phyloP scores from a whole-genome alignment of 2,888 invertebrate genomes.

The Hoplodrina blanda region DNA sequence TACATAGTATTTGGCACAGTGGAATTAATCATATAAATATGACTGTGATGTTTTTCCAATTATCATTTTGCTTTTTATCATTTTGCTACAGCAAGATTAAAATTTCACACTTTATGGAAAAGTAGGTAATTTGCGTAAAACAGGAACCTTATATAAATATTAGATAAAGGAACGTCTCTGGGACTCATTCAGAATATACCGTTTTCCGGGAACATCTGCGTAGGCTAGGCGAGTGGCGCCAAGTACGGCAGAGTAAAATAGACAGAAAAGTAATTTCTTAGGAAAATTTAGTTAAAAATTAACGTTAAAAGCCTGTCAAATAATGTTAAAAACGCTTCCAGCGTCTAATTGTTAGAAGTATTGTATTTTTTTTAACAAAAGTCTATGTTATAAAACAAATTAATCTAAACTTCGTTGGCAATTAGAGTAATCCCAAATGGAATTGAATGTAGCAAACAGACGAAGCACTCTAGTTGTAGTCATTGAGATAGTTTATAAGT shows the following conservation, averaged over 20 bases:
- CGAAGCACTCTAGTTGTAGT: conserved; percentile 2
- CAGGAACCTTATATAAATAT: background rate
- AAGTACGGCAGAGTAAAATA: conserved; percentile 6
- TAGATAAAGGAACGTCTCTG: background rate
- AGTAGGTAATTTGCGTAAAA: conserved; percentile 1
- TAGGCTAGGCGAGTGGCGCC: background rate
- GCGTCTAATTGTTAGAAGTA: background rate
- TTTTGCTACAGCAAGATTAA: too few species aligned
- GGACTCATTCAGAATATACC: background rate
- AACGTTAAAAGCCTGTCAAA: conserved; percentile 35
- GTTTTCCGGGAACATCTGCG: background rate
- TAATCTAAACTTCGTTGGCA: conserved; percentile 35
- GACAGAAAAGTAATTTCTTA: conserved; percentile 27
- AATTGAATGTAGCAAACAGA: conserved; percentile 25
- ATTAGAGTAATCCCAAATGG: conserved; percentile 26
- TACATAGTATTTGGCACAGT: too few species aligned
- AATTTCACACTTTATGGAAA: background rate
- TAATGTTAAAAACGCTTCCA: conserved; percentile 7
- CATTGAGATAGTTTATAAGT: conserved; percentile 23
- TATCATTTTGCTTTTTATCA: too few species aligned
- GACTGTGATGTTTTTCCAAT: too few species aligned
- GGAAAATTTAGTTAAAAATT: conserved; percentile 15
- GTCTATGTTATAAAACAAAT: conserved; percentile 27
- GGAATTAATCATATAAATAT: too few species aligned
- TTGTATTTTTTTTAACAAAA: background rate